Evolutionary conservation across 1,140 invertebrate species (phyloP), one percentile per base, ranked within the genome.

Genomic region (Megalopta genalis): DNA sequence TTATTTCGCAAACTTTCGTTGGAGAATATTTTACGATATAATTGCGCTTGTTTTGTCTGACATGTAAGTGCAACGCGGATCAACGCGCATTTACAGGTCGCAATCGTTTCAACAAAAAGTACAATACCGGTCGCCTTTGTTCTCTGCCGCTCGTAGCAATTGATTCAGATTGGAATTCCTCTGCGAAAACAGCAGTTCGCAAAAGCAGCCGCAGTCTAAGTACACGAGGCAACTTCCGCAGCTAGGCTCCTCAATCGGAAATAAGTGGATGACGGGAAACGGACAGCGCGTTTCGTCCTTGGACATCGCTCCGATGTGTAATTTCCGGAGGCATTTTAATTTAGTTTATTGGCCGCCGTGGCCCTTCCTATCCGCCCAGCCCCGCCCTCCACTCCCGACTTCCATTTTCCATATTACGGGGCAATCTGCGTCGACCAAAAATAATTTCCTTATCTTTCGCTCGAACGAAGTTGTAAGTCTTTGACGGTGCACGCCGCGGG

Each of bases 271-370:
- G 21, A 66, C 64, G 39, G 39, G 32, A 23, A 57, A 74, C 39
- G 59, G n/a, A 25, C 42, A 49, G 49, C 25, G 32, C 14, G 63
- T 25, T 67, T 52, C 37, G n/a, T 39, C 18, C 49, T 68, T 60
- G 27, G 59, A 37, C 66, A 23, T 54, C 37, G 52, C n/a, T n/a
- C 42, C 60, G 25, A 83, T 66, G 65, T 73, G 52, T 79, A 60
- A 84, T 70, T 79, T 83, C 60, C 57, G 74, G 52, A 27, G n/a
- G 57, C 59, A 65, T 69, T 79, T 69, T 69, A 82, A 73, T 73
- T 79, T 64, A 73, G 57, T 79, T 73, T 78, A 82, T 82, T 78
- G 69, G 54, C 71, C 49, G 62, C 12, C 62, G n/a, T 27, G 52
- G 25, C 57, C n/a, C 49, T 63, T 52, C 57, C 32, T 46, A 54